Percentiles rank a stretch among this genome's conserved stretches.
Evolutionary conservation across 2,113 vertebrate genomes (phyloP).

Genomic region (Lanius collurio): DNA sequence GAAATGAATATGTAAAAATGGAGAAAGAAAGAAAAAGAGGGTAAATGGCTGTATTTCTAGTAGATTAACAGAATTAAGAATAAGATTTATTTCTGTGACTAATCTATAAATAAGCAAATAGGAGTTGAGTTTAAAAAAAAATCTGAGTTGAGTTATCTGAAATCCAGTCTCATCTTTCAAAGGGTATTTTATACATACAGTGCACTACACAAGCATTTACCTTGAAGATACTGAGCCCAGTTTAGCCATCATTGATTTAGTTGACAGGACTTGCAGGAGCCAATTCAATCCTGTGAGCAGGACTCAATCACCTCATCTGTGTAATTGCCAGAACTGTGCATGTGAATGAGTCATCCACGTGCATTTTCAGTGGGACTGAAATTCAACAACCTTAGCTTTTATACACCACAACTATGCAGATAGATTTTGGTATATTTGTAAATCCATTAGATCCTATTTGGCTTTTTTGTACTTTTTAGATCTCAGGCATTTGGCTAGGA

Average conservation of each 20-base stretch:
- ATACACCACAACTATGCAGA: fast-evolving
- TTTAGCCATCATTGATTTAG: not conserved
- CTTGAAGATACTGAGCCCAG: not conserved
- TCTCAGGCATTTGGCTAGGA: not conserved
- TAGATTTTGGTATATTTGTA: not conserved
- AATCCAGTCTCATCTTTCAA: not conserved
- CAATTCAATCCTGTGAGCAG: not conserved
- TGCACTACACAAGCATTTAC: not conserved
- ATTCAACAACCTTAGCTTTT: not conserved
- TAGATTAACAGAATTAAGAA: not conserved
- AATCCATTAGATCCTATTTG: not conserved
- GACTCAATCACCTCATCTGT: not conserved
- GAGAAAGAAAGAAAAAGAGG: not conserved
- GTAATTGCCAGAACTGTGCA: fast-evolving
- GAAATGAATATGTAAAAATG: not conserved
- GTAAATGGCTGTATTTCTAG: not conserved
- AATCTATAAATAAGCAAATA: not conserved
- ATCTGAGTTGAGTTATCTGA: not conserved
- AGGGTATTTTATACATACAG: not conserved
- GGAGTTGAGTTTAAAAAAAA: not conserved
- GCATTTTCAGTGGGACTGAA: not conserved
- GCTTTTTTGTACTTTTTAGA: not conserved
- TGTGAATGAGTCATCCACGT: not conserved
- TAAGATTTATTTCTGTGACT: not conserved
- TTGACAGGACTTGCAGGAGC: not conserved